phyloP scores from a whole-genome alignment of 2,113 vertebrate genomes.

The Grammomys surdaster region DNA sequence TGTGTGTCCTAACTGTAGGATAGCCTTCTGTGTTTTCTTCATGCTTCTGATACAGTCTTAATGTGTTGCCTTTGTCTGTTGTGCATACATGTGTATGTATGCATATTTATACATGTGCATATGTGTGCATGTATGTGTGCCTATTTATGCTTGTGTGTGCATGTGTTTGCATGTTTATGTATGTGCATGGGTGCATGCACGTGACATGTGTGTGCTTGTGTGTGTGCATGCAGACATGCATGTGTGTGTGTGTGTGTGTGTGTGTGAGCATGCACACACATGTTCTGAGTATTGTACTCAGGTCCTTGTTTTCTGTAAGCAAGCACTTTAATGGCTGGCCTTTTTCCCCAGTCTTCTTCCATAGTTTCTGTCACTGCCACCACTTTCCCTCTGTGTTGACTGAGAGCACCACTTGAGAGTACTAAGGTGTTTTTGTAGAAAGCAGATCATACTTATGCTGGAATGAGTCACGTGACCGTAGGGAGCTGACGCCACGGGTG shows the following conservation, averaged over 20 bases:
- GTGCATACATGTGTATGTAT: background rate
- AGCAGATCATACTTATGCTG: background rate
- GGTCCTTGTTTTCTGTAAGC: background rate
- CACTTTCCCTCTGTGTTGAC: background rate
- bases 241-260: background rate
- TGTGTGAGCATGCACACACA: no score
- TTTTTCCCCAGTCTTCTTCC: background rate
- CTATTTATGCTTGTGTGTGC: background rate
- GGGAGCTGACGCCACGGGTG: background rate
- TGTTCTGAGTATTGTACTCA: no score
- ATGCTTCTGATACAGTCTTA: background rate
- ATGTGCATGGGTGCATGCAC: no score
- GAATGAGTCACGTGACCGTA: background rate
- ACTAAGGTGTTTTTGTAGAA: background rate
- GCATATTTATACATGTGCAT: background rate
- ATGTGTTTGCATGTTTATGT: no score
- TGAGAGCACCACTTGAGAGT: background rate
- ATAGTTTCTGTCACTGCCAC: background rate
- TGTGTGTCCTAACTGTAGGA: background rate
- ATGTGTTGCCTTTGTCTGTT: background rate
- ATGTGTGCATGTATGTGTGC: fast-evolving
- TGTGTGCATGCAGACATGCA: background rate
- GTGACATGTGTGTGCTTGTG: no score
- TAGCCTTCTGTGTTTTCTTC: background rate
- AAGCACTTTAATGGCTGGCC: background rate